These are phyloP conservation scores for Neria commutata DNA, from an alignment of 2,888 invertebrate genomes.

Conservation along the genomic window DNA sequence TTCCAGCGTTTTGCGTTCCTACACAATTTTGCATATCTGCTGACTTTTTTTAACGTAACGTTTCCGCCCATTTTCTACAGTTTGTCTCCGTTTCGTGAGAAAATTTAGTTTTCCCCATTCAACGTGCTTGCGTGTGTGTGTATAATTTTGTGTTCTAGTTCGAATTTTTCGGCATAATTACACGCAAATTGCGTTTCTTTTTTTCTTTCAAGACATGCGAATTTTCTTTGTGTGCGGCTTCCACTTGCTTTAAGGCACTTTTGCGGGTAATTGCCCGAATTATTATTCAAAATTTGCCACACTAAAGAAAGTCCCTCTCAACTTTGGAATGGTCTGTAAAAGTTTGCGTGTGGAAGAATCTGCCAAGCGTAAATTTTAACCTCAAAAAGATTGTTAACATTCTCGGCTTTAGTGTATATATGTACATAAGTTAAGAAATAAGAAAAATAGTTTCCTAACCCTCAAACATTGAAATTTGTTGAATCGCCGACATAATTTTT, in stretches of 20 bases:
- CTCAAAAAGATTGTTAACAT: no score
- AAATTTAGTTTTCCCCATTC: not conserved
- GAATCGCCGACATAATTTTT: no score
- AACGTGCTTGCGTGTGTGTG: not conserved
- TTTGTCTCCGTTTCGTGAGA: not conserved
- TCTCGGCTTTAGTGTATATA: no score
- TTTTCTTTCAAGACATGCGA: slow-evolving; percentile 5
- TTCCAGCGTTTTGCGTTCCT: not conserved
- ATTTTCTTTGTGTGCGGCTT: not conserved
- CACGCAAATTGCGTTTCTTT: slow-evolving; percentile 2
- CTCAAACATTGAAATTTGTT: no score
- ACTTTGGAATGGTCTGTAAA: not conserved
- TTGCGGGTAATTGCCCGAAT: not conserved
- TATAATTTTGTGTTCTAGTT: slow-evolving; percentile 1
- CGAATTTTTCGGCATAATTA: not conserved
- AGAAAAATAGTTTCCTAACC: no score
- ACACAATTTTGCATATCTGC: not conserved
- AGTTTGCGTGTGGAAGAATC: not conserved
- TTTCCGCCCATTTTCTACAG: not conserved
- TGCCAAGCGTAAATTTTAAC: not conserved
- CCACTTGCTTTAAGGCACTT: not conserved
- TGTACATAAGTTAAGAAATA: no score
- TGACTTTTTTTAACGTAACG: not conserved
- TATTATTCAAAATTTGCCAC: not conserved
- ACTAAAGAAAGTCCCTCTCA: not conserved